Conservation (phyloP, 2,797 vertebrate genomes). For the Cyprinella venusta region DNA sequence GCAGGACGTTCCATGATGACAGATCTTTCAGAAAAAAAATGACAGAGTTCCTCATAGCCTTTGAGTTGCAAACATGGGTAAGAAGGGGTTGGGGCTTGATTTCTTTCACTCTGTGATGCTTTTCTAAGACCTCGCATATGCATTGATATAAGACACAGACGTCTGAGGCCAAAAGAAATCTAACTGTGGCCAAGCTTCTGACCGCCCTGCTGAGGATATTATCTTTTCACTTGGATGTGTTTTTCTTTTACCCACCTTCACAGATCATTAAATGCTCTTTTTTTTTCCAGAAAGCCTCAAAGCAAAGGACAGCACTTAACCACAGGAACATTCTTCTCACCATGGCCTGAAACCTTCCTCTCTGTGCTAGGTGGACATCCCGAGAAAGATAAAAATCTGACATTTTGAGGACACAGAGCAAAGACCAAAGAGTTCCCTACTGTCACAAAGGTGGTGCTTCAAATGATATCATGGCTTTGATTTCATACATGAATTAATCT, state of each 20-base stretch:
- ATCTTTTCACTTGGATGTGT: slow-evolving; percentile 47
- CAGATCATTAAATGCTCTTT: slow-evolving; percentile 35
- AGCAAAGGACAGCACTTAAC: slow-evolving; percentile 31
- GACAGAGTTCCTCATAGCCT: slow-evolving; percentile 8
- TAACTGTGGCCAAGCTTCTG: slow-evolving; percentile 32
- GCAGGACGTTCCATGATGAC: slow-evolving; percentile 23
- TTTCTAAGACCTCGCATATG: slow-evolving; percentile 37
- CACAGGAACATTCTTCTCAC: slow-evolving; percentile 30
- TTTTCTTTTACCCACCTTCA: slow-evolving; percentile 28
- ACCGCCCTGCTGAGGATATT: slow-evolving; percentile 25
- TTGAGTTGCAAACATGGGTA: slow-evolving; percentile 25
- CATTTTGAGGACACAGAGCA: slow-evolving; percentile 52
- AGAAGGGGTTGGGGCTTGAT: too few species aligned
- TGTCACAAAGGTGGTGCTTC: slow-evolving; percentile 4
- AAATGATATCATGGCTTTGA: slow-evolving; percentile 34
- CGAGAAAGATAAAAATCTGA: slow-evolving; percentile 44
- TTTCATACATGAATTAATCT: slow-evolving; percentile 39
- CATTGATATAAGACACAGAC: slow-evolving; percentile 25
- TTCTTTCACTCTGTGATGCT: slow-evolving; percentile 27
- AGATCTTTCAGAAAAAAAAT: slow-evolving; percentile 20
- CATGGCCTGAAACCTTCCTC: slow-evolving; percentile 37
- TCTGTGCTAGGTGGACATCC: slow-evolving; percentile 37
- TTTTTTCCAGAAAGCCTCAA: slow-evolving; percentile 31
- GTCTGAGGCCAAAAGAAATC: slow-evolving; percentile 37
- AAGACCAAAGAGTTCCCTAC: slow-evolving; percentile 13